phyloP scores from a whole-genome alignment of 2,888 invertebrate genomes.

The Agrochola lota region DNA sequence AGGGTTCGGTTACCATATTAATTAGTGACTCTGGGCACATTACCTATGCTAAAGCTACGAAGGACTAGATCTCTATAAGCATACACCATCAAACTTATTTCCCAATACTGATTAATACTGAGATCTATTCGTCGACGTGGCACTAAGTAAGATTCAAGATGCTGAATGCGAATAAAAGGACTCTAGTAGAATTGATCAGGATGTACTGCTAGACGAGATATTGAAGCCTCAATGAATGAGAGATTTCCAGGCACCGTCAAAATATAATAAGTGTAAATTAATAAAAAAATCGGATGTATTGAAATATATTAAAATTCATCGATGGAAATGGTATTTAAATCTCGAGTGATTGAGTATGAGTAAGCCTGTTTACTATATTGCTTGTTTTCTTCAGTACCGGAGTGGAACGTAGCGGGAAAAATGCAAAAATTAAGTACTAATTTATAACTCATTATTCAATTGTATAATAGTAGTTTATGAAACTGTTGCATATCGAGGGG shows the following conservation, averaged over 20 bases:
- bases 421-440: background rate
- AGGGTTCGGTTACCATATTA: too few relatives aligned
- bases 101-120: background rate
- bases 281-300: too few relatives aligned
- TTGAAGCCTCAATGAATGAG: background rate
- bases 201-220: background rate
- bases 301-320: background rate
- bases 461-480: too few relatives aligned
- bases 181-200: conserved; percentile 35
- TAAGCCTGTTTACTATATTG: background rate
- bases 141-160: conserved; percentile 24
- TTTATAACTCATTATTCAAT: background rate
- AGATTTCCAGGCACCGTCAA: background rate
- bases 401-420: background rate
- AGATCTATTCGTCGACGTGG: conserved; percentile 1
- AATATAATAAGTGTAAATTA: background rate
- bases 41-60: too few relatives aligned
- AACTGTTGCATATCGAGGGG: too few relatives aligned
- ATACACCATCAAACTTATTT: background rate
- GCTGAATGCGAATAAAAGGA: conserved; percentile 27
- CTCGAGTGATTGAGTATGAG: background rate
- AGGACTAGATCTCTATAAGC: background rate
- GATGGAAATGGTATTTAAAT: background rate
- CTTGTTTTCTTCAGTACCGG: background rate
- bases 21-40: too few relatives aligned